Base-by-base conservation (phyloP, 2,113 vertebrate genomes). In the Xiphorhynchus elegans region DNA sequence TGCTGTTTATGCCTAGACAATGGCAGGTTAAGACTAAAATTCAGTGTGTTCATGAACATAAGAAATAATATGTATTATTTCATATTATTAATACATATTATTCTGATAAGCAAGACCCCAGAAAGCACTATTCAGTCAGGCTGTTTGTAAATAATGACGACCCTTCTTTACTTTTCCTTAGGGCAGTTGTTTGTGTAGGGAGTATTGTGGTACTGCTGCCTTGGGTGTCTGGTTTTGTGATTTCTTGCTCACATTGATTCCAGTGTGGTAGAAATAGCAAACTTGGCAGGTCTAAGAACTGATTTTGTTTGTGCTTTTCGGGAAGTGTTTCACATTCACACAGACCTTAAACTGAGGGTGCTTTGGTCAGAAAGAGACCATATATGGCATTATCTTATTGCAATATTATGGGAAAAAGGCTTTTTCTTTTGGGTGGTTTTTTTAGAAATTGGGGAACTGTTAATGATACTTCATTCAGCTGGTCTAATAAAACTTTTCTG, bases 261-360 rank as follows among this genome's bases (percentile, higher is more conserved):
- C 82, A 37, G 7, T 3, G 17, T n/a, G 46, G 40, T 52, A 23
- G 40, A 24, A 9, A 10, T 7, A n/a, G 44, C 4, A 12, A 60
- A 60, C 33, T 35, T 46, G 66, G 9, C 31, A 78, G 53, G 23
- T 37, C 77, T 26, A 39, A 44, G 19, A 62, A 40, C 26, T 58
- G 24, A 47, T 37, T 82, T 52, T 84, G 12, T 39, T 9, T 14
- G 0, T 24, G 53, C 2, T 3, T 76, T 64, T 5, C 28, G 52
- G 44, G 10, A 79, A 62, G 18, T 13, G 18, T 20, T 50, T 55
- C 20, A 3, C 20, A 3, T 13, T 63, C 1, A 0, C 24, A 7
- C 62, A 40, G 23, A 23, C 24, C 2, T 16, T 18, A 68, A 37
- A 52, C 14, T 44, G 25, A 33, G 56, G 29, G 14, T 21, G 6